These are phyloP conservation scores for Lysandra bellargus DNA, from an alignment of 2,888 invertebrate genomes.

Conservation along the genomic window DNA sequence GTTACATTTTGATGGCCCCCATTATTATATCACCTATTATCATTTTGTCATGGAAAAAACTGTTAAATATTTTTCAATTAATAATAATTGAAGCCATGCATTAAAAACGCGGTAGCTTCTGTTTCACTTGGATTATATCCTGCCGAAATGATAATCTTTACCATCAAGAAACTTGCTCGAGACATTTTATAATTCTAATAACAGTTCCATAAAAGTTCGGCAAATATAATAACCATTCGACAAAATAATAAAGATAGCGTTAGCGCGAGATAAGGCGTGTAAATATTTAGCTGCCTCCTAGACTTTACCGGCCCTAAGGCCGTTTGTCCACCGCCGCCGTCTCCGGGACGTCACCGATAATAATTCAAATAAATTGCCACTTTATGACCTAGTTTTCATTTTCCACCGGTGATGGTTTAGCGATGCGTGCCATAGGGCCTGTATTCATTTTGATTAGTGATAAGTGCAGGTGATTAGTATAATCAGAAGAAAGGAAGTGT, in stretches of 20 bases:
- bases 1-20: too few relatives aligned
- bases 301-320: background rate
- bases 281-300: constrained; percentile 9
- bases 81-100: background rate
- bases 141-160: background rate
- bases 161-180: background rate
- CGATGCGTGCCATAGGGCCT: too few relatives aligned
- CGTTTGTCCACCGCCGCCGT: background rate
- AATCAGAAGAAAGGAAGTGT: too few relatives aligned
- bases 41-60: too few relatives aligned
- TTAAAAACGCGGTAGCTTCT: background rate
- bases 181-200: constrained; percentile 3
- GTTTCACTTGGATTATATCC: background rate
- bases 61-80: background rate
- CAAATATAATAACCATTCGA: constrained; percentile 10
- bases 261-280: constrained; percentile 8
- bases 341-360: too few relatives aligned
- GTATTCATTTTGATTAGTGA: too few relatives aligned
- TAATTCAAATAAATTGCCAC: too few relatives aligned
- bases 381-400: too few relatives aligned
- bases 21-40: too few relatives aligned
- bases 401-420: too few relatives aligned
- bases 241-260: constrained; percentile 7
- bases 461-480: too few relatives aligned
- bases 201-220: constrained; percentile 6